Conservation (phyloP, 2,113 vertebrate genomes). For the Halichoerus grypus region DNA sequence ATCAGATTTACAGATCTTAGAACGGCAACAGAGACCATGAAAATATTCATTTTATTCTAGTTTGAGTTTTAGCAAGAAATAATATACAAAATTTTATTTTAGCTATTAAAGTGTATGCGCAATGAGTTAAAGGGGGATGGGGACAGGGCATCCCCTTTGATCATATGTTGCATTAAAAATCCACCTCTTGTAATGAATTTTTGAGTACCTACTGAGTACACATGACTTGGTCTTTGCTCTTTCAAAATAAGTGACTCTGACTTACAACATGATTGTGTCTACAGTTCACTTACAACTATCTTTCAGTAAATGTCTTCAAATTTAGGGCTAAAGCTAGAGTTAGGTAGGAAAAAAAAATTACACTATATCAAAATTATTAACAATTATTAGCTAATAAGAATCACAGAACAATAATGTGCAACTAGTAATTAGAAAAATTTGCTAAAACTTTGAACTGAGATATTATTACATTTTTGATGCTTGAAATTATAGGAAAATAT, state of each 20-base stretch:
- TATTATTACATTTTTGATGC: neutral
- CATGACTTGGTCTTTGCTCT: neutral
- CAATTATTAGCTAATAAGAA: neutral
- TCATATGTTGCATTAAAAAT: neutral
- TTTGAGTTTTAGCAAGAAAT: slow-evolving; percentile 12
- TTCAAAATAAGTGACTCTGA: neutral
- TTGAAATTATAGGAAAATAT: slow-evolving; percentile 53
- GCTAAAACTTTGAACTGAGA: neutral
- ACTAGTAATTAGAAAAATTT: slow-evolving; percentile 46
- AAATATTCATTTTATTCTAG: slow-evolving; percentile 8
- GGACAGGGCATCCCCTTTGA: neutral
- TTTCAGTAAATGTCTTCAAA: slow-evolving; percentile 16
- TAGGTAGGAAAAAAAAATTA: slow-evolving; percentile 13
- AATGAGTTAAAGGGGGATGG: neutral
- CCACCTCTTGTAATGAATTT: neutral
- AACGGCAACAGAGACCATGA: neutral
- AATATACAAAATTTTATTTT: neutral
- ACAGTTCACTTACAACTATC: neutral
- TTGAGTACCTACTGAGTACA: neutral
- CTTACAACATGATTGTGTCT: neutral
- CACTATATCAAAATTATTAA: neutral
- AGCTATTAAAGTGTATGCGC: neutral
- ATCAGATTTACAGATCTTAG: neutral
- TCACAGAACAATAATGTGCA: neutral
- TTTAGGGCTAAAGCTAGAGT: neutral